Conservation (phyloP, 2,888 invertebrate species). For the Leptura quadrifasciata region DNA sequence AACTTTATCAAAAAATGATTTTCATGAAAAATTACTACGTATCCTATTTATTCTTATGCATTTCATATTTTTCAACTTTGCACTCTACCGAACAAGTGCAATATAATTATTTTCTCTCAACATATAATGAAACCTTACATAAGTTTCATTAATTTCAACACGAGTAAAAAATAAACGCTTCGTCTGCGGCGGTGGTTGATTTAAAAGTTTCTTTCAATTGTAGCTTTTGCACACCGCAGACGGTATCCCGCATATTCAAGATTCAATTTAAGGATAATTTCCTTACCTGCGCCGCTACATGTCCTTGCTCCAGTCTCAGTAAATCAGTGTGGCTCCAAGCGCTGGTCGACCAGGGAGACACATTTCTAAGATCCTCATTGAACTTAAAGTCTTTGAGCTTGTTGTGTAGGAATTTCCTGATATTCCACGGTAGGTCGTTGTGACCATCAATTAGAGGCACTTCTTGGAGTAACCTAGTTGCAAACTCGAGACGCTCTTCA, state of each 20-base stretch:
- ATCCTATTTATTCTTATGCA: no score
- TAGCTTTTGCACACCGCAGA: background rate
- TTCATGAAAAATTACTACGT: no score
- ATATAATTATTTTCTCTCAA: no score
- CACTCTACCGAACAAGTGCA: no score
- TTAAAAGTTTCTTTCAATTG: background rate
- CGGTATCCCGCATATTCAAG: background rate
- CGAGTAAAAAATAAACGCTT: background rate
- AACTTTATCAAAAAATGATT: no score
- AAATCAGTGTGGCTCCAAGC: slow-evolving; percentile 89
- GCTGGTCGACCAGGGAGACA: slow-evolving; percentile 83
- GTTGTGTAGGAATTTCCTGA: slow-evolving; percentile 92
- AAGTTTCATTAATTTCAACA: background rate
- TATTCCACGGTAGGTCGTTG: slow-evolving; percentile 94
- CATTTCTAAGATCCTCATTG: slow-evolving; percentile 81
- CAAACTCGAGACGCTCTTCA: slow-evolving; percentile 85
- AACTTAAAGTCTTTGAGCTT: slow-evolving; percentile 89
- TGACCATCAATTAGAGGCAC: slow-evolving; percentile 90
- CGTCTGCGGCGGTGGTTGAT: background rate
- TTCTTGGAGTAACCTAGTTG: slow-evolving; percentile 80
- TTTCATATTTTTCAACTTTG: no score
- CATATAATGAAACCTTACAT: no score
- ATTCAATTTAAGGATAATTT: slow-evolving; percentile 21
- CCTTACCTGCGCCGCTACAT: slow-evolving; percentile 85
- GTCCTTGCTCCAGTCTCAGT: slow-evolving; percentile 82